phyloP scores from a whole-genome alignment of 2,797 vertebrate species.

The Apodemus agrarius region DNA sequence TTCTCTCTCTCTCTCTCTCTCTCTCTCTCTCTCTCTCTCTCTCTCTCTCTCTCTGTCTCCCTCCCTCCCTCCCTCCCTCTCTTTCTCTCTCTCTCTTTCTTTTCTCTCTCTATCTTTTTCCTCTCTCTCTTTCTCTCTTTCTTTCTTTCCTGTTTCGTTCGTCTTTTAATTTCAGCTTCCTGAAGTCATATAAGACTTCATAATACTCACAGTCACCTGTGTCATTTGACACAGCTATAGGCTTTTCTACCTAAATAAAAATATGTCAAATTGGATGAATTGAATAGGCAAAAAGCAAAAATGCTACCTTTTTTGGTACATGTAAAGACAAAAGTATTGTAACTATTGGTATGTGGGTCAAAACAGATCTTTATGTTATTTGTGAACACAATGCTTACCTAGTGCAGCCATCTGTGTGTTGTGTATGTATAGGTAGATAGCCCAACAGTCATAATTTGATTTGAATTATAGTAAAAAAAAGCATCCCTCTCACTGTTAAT shows the following conservation, averaged over 20 bases:
- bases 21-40: too few relatives aligned
- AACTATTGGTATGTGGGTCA: background rate
- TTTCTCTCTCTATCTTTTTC: too few relatives aligned
- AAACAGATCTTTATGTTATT: background rate
- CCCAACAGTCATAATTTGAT: background rate
- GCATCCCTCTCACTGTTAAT: background rate
- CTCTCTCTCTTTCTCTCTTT: too few relatives aligned
- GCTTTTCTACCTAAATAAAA: background rate
- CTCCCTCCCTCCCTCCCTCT: too few relatives aligned
- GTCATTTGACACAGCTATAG: background rate
- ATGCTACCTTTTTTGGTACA: background rate
- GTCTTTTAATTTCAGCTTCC: background rate
- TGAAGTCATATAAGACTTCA: slow-evolving; percentile 5
- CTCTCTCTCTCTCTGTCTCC: too few relatives aligned
- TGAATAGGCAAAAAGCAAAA: slow-evolving; percentile 20
- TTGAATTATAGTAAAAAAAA: slow-evolving; percentile 21
- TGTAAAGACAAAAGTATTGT: background rate
- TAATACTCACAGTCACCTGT: background rate
- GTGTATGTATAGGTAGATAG: background rate
- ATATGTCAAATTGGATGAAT: background rate
- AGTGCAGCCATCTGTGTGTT: background rate
- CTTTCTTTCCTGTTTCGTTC: too few relatives aligned
- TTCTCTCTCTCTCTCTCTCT: too few relatives aligned
- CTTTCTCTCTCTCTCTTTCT: too few relatives aligned
- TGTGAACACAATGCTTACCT: background rate